Percentiles rank a stretch among this genome's conserved stretches.
phyloP scores from a whole-genome alignment of 2,888 invertebrate species.

The Serripes groenlandicus region DNA sequence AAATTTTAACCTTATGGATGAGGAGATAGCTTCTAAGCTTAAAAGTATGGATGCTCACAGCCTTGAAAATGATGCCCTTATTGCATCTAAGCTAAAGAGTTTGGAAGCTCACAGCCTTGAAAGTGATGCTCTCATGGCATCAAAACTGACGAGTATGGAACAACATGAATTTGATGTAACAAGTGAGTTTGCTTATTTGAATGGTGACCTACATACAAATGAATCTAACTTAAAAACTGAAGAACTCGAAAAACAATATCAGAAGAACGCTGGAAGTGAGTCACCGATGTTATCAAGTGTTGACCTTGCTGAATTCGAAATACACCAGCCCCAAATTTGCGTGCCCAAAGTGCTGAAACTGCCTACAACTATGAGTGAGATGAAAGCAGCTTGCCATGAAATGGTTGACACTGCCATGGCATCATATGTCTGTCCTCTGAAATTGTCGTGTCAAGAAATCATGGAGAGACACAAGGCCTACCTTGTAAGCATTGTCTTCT shows the following conservation, averaged over 20 bases:
- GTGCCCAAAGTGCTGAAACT: not conserved
- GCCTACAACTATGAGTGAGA: not conserved
- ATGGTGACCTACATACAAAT: not conserved
- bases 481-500: constrained; percentile 53
- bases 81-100: constrained; percentile 2
- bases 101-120: constrained; percentile 9
- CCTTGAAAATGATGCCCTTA: constrained; percentile 8
- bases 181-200: not conserved
- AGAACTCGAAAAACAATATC: not conserved
- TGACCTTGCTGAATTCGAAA: constrained; percentile 11
- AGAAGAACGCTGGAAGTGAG: not conserved
- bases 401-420: constrained; percentile 7
- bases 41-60: constrained; percentile 14
- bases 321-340: constrained; percentile 9
- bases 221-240: not conserved
- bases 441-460: constrained; percentile 46
- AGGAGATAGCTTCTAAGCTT: constrained; percentile 10
- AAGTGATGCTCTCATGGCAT: not conserved
- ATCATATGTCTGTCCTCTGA: constrained; percentile 3
- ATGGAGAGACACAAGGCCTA: constrained; percentile 42
- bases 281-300: not conserved
- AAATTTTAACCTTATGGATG: constrained; percentile 6
- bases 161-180: not conserved
- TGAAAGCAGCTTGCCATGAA: not conserved
- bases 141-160: constrained; percentile 6